These are phyloP conservation scores for Coccyzus lansbergi DNA, from an alignment of 2,797 vertebrate species.

Conservation along the genomic window DNA sequence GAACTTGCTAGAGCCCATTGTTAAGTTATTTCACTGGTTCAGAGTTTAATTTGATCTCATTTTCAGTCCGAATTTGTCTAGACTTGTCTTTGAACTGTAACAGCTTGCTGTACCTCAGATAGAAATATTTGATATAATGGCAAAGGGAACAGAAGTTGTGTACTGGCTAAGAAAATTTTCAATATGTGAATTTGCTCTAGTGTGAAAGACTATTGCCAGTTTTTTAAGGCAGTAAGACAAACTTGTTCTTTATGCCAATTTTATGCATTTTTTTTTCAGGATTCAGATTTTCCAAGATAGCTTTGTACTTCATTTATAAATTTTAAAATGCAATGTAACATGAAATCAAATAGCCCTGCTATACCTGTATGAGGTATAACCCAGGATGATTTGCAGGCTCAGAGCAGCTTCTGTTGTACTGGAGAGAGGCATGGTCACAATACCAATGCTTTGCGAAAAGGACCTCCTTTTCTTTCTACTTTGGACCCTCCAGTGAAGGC, in stretches of 20 bases:
- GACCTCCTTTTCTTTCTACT: neutral
- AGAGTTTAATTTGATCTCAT: constrained; percentile 26
- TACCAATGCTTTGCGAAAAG: neutral
- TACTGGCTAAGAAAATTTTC: constrained; percentile 3
- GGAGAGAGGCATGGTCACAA: neutral
- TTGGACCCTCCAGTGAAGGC: neutral
- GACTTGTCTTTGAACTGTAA: neutral
- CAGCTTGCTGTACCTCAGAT: neutral
- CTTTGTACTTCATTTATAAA: neutral
- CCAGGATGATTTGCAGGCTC: neutral
- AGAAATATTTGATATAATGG: constrained; percentile 36
- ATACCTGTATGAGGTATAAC: neutral
- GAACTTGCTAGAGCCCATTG: neutral
- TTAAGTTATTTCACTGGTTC: neutral
- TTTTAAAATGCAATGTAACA: neutral
- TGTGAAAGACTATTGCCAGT: neutral
- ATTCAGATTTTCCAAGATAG: neutral
- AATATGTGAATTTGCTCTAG: neutral
- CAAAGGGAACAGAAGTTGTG: neutral
- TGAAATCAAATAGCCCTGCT: neutral
- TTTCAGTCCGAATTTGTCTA: constrained; percentile 19
- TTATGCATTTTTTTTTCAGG: neutral
- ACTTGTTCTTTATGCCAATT: neutral
- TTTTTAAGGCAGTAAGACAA: neutral
- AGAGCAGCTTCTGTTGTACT: neutral